Evolutionary conservation across 92 coral and sea anemone genomes (phyloP), one percentile per base, ranked within the genome.

Genomic region (Palythoa heliodiscus): DNA sequence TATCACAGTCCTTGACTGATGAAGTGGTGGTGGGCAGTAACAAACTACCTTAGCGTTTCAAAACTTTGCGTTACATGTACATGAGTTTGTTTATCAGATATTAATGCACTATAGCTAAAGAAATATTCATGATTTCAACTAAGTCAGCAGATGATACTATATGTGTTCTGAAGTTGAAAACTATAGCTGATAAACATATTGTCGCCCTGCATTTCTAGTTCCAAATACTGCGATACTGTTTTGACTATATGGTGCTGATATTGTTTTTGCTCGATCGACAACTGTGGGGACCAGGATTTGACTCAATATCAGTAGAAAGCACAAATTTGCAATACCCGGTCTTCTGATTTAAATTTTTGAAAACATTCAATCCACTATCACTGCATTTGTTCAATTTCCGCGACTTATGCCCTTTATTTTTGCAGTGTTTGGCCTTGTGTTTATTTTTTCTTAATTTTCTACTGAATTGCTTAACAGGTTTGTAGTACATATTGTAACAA

Each of bases 231-330:
- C 86, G 67, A 82, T 52, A 82, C 35, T 64, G 40, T 58, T 73
- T 82, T 82, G 86, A 39, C 86, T 50, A 43, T 82, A 69, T 52
- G 63, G 76, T 64, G 86, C 74, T 60, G 52, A 38, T 19, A 78
- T 78, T 58, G 84, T 78, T 54, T 57, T 78, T 35, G 25, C 84
- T 58, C 73, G 84, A 78, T 55, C 61, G 57, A 29, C 53, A 80
- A 80, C 70, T 47, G 73, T n/a, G 73, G 72, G 85, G 85, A 15
- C 85, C 85, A 61, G 85, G 75, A 71, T 80, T 80, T 35, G 73
- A 72, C 35, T 54, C 60, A 54, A 54, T 54, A 54, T 54, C 60
- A 54, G 60, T 54, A 54, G 60, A 54, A 54, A 71, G 52, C 39
- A 43, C 25, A 73, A 73, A 73, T 73, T 47, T 73, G 55, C 60